Evolutionary conservation across 1,140 invertebrate species (phyloP), one percentile per base, ranked within the genome.

Genomic region (Pachyrhynchus sulphureomaculatus): DNA sequence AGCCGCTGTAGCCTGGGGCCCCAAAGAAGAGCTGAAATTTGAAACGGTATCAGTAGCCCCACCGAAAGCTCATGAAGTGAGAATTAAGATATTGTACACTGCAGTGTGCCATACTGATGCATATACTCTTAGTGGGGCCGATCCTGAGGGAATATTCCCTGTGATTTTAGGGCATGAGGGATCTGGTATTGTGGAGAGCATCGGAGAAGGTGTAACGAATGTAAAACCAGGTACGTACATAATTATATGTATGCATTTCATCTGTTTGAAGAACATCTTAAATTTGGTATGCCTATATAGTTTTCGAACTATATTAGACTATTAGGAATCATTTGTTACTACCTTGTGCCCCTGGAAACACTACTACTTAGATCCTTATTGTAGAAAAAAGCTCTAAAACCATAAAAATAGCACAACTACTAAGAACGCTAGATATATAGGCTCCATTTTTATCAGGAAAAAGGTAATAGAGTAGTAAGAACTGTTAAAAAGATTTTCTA

Each of bases 91-190:
- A 45, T 70, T 86, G 4, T 84, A 88, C 20, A 92, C 92, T 53
- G 96, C 93, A 37, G 88, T 99, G n/a, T 99, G 97, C 75, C 97
- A 99, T 72, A 99, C 97, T 0, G 97, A 99, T 82, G 88, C 92
- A 2, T 98, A 97, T 72, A 98, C 96, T 13, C 77, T 97, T 13
- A 87, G 88, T 68, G 96, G 97, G 10, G 82, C 87, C 63, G 96
- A 99, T 79, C 88, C 95, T 0, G 96, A 99, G 80, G 96, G 96
- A 10, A 77, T 88, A 12, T 99, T 99, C 75, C 97, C 97, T 0
- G 88, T 90, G 29, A 81, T 99, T 66, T 81, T 99, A 34, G 95
- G 95, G 0, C 95, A 98, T 71, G 95, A 98, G 81, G 96, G 95
- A 13, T 91, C 86, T 62, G 96, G 96, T 18, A 87, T 98, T 70